A percentile compares a stretch with the other conserved stretches of the same genome.
Evolutionary conservation across 35 echinoderm and acorn worm genomes (phyloP).

Genomic region (Heliocidaris erythrogramma): DNA sequence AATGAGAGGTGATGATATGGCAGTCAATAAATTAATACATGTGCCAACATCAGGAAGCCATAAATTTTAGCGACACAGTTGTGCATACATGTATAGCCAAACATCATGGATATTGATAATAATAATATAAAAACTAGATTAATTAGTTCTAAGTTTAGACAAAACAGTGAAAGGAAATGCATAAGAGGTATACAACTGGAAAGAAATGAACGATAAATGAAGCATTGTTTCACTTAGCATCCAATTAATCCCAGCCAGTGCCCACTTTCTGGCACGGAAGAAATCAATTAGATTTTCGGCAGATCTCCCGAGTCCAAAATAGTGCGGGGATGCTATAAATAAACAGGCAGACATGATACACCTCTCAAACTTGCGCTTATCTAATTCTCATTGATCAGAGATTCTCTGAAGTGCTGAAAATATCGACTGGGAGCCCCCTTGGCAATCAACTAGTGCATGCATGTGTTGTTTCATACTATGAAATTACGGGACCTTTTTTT

Average conservation of each 20-base stretch:
- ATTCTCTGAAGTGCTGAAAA: neutral
- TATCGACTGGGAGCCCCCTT: neutral
- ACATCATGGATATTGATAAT: neutral
- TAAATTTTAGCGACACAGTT: neutral
- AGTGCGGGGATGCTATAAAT: neutral
- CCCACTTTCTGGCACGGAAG: neutral
- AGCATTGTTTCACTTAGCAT: neutral
- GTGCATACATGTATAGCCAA: neutral
- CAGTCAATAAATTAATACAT: too few species aligned
- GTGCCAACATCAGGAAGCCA: too few species aligned
- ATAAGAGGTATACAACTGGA: neutral
- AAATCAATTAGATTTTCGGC: neutral
- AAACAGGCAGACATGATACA: constrained; percentile 28
- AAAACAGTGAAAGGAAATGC: neutral
- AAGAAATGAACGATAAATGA: neutral
- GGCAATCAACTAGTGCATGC: neutral
- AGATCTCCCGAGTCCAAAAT: neutral
- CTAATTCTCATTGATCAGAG: constrained; percentile 27
- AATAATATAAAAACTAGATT: too few species aligned
- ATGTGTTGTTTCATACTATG: neutral
- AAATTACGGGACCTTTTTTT: neutral
- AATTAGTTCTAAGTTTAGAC: neutral
- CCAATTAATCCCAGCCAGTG: neutral
- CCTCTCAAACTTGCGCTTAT: constrained; percentile 26
- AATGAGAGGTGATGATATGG: neutral